These are phyloP conservation scores for Microdon myrmicae DNA, from an alignment of 2,888 invertebrate species.

Conservation along the genomic window DNA sequence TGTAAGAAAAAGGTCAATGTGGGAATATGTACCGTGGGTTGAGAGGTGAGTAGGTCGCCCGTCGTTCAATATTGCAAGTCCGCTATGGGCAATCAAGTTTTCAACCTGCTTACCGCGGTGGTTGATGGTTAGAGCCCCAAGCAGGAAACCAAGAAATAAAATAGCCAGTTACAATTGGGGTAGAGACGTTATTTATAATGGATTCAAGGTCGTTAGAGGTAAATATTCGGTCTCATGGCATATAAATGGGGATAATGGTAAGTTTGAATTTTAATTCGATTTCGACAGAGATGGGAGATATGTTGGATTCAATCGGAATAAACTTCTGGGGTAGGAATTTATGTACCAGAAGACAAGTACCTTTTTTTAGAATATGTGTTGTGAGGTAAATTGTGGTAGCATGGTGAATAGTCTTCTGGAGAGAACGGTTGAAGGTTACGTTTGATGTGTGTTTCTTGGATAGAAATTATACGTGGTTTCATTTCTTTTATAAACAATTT, in stretches of 20 bases:
- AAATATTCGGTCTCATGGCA: neutral
- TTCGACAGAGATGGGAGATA: slow-evolving; percentile 23
- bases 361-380: slow-evolving; percentile 31
- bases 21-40: neutral
- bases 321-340: slow-evolving; percentile 26
- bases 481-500: slow-evolving; percentile 8
- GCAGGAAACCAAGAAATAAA: neutral
- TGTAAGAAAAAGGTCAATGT: neutral
- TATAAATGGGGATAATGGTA: slow-evolving; percentile 10
- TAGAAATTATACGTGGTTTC: slow-evolving; percentile 33
- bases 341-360: slow-evolving; percentile 24
- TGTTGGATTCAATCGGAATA: slow-evolving; percentile 12
- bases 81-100: slow-evolving; percentile 11
- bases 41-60: slow-evolving; percentile 1
- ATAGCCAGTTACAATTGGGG: slow-evolving; percentile 7
- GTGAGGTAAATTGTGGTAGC: slow-evolving; percentile 21
- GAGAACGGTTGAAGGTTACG: slow-evolving; percentile 1
- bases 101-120: slow-evolving; percentile 23
- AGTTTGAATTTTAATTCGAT: slow-evolving; percentile 14
- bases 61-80: slow-evolving; percentile 9
- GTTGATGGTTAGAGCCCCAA: slow-evolving; percentile 1
- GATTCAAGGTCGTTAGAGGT: neutral
- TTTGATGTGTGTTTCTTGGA: slow-evolving; percentile 41
- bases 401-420: slow-evolving; percentile 17
- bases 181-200: neutral